These are phyloP conservation scores for Phalacrocorax pelagicus DNA, from an alignment of 2,113 vertebrate genomes.

Conservation along the genomic window DNA sequence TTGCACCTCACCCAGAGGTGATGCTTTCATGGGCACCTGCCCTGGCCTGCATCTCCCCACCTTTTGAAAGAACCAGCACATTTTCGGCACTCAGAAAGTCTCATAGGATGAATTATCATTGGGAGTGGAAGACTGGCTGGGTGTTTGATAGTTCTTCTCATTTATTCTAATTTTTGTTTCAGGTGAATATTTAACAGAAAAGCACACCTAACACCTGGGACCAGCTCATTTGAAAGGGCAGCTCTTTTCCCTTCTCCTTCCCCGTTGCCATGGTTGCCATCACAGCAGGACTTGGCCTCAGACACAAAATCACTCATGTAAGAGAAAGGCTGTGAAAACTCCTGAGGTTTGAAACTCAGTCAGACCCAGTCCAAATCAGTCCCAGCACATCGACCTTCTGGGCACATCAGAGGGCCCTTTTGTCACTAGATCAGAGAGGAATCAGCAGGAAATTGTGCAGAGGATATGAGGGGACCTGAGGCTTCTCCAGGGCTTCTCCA, in stretches of 20 bases:
- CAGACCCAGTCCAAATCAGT: not conserved
- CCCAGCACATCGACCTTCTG: not conserved
- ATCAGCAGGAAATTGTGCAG: not conserved
- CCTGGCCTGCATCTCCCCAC: not conserved
- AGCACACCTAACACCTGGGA: not conserved
- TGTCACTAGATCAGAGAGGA: not conserved
- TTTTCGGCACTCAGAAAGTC: not conserved
- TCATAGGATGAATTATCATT: not conserved
- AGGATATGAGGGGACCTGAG: not conserved
- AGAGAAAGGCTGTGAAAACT: slow-evolving; percentile 1
- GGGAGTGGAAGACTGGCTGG: not conserved
- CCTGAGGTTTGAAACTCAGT: slow-evolving; percentile 11
- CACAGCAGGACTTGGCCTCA: slow-evolving; percentile 13
- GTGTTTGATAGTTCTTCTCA: not conserved
- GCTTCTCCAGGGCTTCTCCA: not conserved
- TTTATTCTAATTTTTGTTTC: not conserved
- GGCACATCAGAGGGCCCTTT: not conserved
- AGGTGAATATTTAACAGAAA: not conserved
- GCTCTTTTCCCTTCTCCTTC: not conserved
- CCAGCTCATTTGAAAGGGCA: not conserved
- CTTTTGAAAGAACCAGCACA: not conserved
- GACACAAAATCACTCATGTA: not conserved
- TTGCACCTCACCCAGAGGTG: not conserved
- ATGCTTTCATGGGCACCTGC: not conserved
- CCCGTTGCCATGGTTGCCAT: not conserved